Evolutionary conservation across 2,113 vertebrate genomes (phyloP).

Genomic region (Pteronura brasiliensis): DNA sequence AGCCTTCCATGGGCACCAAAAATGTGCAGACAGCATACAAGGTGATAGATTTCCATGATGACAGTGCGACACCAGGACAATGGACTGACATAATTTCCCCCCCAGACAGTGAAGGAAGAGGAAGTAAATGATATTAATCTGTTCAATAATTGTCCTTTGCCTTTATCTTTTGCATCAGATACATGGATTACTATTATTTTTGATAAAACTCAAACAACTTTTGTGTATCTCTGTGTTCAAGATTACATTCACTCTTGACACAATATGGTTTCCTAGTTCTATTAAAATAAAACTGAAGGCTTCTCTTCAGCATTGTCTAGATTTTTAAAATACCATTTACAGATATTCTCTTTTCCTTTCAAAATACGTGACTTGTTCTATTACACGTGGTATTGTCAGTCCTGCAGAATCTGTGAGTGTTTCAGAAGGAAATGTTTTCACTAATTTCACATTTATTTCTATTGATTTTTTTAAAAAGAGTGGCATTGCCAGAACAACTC

Average conservation of each 20-base stretch:
- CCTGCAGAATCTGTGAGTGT: background rate
- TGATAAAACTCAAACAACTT: background rate
- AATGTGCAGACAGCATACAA: background rate
- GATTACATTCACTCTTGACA: slow-evolving; percentile 6
- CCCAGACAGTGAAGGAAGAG: background rate
- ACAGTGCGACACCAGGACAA: background rate
- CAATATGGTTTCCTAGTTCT: slow-evolving; percentile 20
- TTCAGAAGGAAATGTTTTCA: background rate
- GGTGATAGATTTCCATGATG: background rate
- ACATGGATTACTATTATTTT: background rate
- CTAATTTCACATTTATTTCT: slow-evolving; percentile 51
- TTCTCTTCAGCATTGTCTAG: background rate
- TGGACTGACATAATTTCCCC: background rate
- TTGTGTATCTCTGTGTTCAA: background rate
- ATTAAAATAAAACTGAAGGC: background rate
- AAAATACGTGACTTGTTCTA: background rate
- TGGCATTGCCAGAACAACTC: background rate
- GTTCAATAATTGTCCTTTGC: background rate
- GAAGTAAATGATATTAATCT: slow-evolving; percentile 1
- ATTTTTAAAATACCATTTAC: slow-evolving; percentile 7
- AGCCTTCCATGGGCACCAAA: background rate
- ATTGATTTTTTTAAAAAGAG: background rate
- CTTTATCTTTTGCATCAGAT: background rate
- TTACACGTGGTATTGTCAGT: background rate
- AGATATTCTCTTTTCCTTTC: background rate